phyloP scores from a whole-genome alignment of 2,113 vertebrate genomes.

The Cichladusa arquata region DNA sequence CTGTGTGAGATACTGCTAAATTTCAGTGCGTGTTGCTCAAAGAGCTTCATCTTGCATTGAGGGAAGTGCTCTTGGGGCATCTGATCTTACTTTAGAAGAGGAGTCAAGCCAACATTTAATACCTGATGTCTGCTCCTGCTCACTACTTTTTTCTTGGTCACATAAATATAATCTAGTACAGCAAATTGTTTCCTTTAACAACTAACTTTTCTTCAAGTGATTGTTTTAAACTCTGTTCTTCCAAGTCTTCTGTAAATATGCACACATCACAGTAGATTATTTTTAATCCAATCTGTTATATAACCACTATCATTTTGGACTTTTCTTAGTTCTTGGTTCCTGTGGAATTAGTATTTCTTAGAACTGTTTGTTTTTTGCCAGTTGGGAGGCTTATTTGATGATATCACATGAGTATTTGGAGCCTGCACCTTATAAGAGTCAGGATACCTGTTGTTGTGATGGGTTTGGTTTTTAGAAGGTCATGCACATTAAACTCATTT shows the following conservation, averaged over 20 bases:
- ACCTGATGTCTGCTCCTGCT: slow-evolving; percentile 56
- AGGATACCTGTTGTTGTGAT: slow-evolving; percentile 55
- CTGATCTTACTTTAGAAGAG: slow-evolving; percentile 48
- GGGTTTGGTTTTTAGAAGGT: slow-evolving; percentile 44
- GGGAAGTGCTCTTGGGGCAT: slow-evolving; percentile 3
- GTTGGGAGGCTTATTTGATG: slow-evolving; percentile 49
- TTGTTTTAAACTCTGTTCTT: slow-evolving; percentile 72
- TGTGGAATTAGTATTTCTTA: slow-evolving; percentile 75
- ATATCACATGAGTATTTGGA: slow-evolving; percentile 50
- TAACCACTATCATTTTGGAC: slow-evolving; percentile 76
- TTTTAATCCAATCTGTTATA: slow-evolving; percentile 76
- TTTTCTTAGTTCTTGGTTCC: slow-evolving; percentile 64
- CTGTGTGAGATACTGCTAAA: background rate
- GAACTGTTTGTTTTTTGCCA: slow-evolving; percentile 71
- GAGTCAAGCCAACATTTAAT: slow-evolving; percentile 62
- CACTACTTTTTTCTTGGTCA: slow-evolving; percentile 19
- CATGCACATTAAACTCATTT: slow-evolving; percentile 27
- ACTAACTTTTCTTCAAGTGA: slow-evolving; percentile 56
- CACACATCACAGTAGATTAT: slow-evolving; percentile 75
- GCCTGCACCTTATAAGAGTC: background rate
- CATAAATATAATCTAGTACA: slow-evolving; percentile 63
- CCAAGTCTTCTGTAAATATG: slow-evolving; percentile 76
- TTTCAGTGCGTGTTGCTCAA: background rate
- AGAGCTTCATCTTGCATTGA: background rate
- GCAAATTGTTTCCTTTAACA: slow-evolving; percentile 73